Evolutionary conservation across 2,888 invertebrate species (phyloP), one percentile per base, ranked within the genome.

Genomic region (Clusia tigrina): DNA sequence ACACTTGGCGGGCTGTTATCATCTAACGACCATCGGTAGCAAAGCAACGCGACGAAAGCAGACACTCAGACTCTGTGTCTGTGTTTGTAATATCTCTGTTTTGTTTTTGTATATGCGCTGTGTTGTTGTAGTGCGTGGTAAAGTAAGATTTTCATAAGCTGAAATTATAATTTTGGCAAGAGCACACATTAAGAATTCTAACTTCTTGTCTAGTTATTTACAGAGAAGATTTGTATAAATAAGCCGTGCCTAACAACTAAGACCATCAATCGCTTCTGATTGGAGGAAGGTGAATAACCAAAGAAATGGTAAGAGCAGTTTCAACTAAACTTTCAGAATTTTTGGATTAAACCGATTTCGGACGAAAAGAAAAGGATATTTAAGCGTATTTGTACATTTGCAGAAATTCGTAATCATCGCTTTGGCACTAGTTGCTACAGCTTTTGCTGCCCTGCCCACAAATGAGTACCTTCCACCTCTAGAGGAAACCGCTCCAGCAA

Each of bases 381-480:
- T 6, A 26, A 23, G 25, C 32, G 2, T 54, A 9, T 54, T 54
- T 48, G 2, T 48, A n/a, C n/a, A 42, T 54, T 71, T 74, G 24
- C 68, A 81, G 81, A 81, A 77, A 77, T 72, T 79, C 70, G 76
- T 81, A 59, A 71, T 77, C 66, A 71, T 78, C 66, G 74, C 76
- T 54, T 80, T 81, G 60, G 80, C 79, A 69, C 71, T 79, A 64
- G 69, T 81, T 69, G 81, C 81, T 67, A 72, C 76, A 58, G 77
- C 79, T 61, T 71, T 76, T 57, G 79, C 80, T 53, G 78, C 79
- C 52, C 73, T 78, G 48, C 69, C 78, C 65, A 66, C 74, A 59
- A 62, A 62, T 57, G 68, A 68, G 32, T 68, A 68, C 60, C 53
- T 68, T 60, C 68, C 68, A 48, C 65, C 68, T 17, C 53, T 65